Conservation (phyloP, 2,113 vertebrate genomes). For the Poecilia latipinna region DNA sequence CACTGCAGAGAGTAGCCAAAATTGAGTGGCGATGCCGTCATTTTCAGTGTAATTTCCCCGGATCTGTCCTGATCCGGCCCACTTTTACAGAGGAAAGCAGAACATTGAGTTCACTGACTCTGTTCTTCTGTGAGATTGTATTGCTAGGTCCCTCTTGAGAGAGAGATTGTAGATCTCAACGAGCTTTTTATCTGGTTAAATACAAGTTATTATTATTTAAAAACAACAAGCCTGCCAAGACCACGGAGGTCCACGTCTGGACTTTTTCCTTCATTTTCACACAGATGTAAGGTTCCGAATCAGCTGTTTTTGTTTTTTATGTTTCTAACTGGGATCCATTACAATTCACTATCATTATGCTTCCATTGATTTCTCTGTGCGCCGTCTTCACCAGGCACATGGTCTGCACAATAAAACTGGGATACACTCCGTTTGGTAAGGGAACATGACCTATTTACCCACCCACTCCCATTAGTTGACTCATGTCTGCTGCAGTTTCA, state of each 20-base stretch:
- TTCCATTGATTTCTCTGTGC: conserved; percentile 50
- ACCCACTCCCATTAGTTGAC: conserved; percentile 57
- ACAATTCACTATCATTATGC: conserved; percentile 49
- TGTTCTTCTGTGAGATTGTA: background rate
- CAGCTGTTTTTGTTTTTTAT: conserved; percentile 53
- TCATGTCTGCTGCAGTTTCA: conserved; percentile 62
- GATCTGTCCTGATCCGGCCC: background rate
- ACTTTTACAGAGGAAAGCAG: background rate
- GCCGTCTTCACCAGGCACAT: conserved; percentile 36
- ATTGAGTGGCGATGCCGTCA: background rate
- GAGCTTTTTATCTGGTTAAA: too few species aligned
- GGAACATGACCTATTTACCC: conserved; percentile 70
- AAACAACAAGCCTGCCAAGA: background rate
- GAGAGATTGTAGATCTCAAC: too few species aligned
- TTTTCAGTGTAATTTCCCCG: background rate
- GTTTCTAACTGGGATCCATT: conserved; percentile 22
- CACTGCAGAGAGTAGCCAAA: background rate
- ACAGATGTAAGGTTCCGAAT: conserved; percentile 25
- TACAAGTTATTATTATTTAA: background rate
- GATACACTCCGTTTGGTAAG: conserved; percentile 32
- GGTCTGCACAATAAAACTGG: conserved; percentile 38
- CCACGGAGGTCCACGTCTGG: conserved; percentile 30
- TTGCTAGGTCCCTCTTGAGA: too few species aligned
- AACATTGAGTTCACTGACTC: background rate
- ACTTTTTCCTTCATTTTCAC: conserved; percentile 48